Conservation (phyloP, 2,888 invertebrate species). For the Villa cingulata region DNA sequence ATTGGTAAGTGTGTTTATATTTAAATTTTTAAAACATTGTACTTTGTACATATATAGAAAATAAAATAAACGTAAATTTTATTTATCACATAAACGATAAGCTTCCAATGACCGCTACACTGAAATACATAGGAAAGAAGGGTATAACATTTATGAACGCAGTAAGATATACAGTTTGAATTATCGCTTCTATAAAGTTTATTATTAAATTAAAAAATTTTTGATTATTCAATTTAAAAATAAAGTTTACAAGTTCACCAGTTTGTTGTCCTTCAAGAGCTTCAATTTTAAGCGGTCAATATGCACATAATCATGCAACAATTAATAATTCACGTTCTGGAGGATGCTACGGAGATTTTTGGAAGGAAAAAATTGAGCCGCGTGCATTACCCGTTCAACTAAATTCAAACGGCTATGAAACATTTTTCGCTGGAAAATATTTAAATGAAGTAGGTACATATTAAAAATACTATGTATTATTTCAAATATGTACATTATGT, state of each 20-base stretch:
- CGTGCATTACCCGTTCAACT: conserved; percentile 55
- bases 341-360: conserved; percentile 56
- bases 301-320: conserved; percentile 68
- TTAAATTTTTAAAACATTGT: no score
- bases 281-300: conserved; percentile 68
- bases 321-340: conserved; percentile 65
- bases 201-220: background rate
- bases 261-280: conserved; percentile 87
- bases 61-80: no score
- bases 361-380: conserved; percentile 52
- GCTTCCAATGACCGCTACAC: conserved; percentile 53
- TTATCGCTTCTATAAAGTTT: background rate
- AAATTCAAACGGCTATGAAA: conserved; percentile 52
- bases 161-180: conserved; percentile 43
- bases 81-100: no score
- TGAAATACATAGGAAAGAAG: conserved; percentile 44
- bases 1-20: conserved; percentile 49
- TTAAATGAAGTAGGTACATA: conserved; percentile 56
- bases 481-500: no score
- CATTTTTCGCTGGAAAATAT: conserved; percentile 91
- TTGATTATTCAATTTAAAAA: no score
- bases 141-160: conserved; percentile 62
- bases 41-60: no score
- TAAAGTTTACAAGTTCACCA: conserved; percentile 71
- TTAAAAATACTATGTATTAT: background rate